Evolutionary conservation across 2,113 vertebrate species (phyloP), one percentile per base, ranked within the genome.

Genomic region (Leptodactylus fuscus): DNA sequence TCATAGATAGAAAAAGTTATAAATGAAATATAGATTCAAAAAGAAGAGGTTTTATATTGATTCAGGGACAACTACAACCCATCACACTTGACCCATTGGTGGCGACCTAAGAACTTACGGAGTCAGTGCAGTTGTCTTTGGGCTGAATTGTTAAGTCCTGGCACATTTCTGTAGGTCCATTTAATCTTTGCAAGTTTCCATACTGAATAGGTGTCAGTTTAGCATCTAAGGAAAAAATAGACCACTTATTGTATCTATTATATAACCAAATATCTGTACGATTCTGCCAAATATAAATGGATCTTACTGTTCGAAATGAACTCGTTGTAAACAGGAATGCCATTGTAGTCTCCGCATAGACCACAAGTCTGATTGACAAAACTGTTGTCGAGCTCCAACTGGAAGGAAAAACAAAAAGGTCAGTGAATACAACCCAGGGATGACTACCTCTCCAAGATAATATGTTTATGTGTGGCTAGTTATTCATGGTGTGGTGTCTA

Each of bases 321-420:
- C 88, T 96, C 95, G 87, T 93, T 87, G 75, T 89, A 81, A 67
- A 92, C 15, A 27, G 92, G 32, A 89, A 93, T 75, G 20, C 94
- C 93, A 75, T 95, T 96, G 78, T 93, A 96, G 88, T 96, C 94
- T 71, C 95, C 94, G 91, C 95, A 96, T 58, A 96, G 92, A 84
- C 95, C 95, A 92, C 94, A 96, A n/a, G 93, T 96, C 15, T 82
- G 90, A 85, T 93, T 93, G 4, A 49, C 53, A 87, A 93, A 95
- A 34, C 94, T 93, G 6, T 29, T 20, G 85, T 94, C 93, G 75
- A 96, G 79, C 86, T 95, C 95, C 88, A 96, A 89, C 95, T 96
- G 16, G 65, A n/a, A 44, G 81, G 6, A 34, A 27, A 46, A 75
- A 12, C 38, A 12, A 22, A 74, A 83, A 16, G 34, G 32, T 62